phyloP scores from a whole-genome alignment of 2,113 vertebrate species.

The Myotis yumanensis region DNA sequence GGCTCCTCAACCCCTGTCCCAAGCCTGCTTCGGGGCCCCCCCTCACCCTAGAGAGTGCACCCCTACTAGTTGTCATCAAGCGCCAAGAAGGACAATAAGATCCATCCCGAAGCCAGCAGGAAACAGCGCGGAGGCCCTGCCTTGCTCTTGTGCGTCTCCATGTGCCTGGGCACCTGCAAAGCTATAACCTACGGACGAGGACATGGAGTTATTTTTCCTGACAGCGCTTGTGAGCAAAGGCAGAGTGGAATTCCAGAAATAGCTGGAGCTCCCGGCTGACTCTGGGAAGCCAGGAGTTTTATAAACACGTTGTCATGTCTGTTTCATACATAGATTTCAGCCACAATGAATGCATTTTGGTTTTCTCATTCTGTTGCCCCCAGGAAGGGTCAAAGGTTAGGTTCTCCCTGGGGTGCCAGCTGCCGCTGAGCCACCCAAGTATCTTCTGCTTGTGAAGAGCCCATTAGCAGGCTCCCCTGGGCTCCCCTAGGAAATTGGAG shows the following conservation, averaged over 20 bases:
- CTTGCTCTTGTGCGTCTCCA: no score
- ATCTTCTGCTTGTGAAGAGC: background rate
- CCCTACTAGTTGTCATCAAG: rapidly evolving
- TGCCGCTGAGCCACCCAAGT: background rate
- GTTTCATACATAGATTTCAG: background rate
- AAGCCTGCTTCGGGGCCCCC: background rate
- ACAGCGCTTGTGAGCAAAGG: background rate
- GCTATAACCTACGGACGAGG: background rate
- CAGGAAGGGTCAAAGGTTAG: background rate
- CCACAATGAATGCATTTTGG: background rate
- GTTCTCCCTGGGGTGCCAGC: background rate
- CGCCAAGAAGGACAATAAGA: background rate
- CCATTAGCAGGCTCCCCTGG: background rate
- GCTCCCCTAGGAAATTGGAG: background rate
- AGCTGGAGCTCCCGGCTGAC: background rate
- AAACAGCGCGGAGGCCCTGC: background rate
- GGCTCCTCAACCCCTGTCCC: background rate
- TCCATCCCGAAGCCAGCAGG: background rate
- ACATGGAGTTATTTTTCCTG: background rate
- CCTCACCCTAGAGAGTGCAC: background rate
- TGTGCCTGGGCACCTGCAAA: background rate
- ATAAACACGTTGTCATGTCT: background rate
- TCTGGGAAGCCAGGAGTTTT: background rate
- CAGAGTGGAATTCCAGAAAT: background rate
- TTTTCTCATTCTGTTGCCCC: background rate